Evolutionary conservation across 2,113 vertebrate species (phyloP), one percentile per base, ranked within the genome.

Genomic region (Carlito syrichta): DNA sequence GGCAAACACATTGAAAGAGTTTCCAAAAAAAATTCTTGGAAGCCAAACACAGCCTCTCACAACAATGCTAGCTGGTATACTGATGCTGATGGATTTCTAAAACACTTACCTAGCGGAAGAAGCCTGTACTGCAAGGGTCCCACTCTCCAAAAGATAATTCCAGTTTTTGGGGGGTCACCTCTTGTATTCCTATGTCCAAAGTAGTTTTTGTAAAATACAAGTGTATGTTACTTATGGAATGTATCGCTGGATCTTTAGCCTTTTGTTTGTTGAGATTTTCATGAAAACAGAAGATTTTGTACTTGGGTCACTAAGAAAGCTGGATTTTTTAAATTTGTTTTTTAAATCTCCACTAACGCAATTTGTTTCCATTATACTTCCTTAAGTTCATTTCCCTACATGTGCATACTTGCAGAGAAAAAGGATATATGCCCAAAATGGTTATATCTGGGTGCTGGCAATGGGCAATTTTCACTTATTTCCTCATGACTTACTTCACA

Each of bases 381-480:
- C 8, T 84, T 76, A 93, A 77, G 20, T 91, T 95, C 62, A 63
- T 91, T 94, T 63, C 13, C 32, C 38, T 89, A 0, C 77, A 32
- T 76, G 17, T 83, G 38, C 17, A 32, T 89, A 86, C 62, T 13
- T 58, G 22, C n/a, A 89, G 22, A 86, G 54, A 83, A 96, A n/a
- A 94, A 78, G 20, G 17, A 19, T 85, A 45, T 8, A 20, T 83
- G 56, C 14, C 22, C 38, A 89, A 79, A 84, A 68, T 92, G 35
- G 1, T 92, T 92, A 14, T 73, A n/a, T 87, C 74, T 85, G 35
- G 54, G 22, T 95, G 20, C 32, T 92, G 13, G 48, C 4, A 48
- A 45, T 91, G 30, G 23, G 8, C 81, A 48, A 43, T 81, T 97
- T 94, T 95, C 77, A 79, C 48, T 91, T 82, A 66, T 86, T 97